Percentiles rank a stretch among this genome's conserved stretches.
Conservation (phyloP, 2,888 invertebrate species). For the Ommatoiulus sabulosus region DNA sequence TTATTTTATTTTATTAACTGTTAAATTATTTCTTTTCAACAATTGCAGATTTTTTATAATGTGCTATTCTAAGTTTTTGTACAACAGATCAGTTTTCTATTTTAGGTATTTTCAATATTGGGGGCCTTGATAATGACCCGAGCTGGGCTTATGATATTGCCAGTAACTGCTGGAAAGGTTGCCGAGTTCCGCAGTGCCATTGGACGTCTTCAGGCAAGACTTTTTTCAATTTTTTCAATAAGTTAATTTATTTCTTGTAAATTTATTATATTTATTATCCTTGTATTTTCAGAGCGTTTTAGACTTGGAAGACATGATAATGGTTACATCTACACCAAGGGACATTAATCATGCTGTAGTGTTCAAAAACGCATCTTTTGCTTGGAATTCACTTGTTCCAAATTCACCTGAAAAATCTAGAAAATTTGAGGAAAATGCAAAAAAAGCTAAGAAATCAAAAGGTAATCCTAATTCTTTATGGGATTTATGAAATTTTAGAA, state of each 20-base stretch:
- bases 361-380: slow-evolving; percentile 71
- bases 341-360: slow-evolving; percentile 70
- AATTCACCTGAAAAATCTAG: no score
- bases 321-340: slow-evolving; percentile 68
- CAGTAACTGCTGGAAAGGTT: slow-evolving; percentile 1
- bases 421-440: no score
- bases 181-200: slow-evolving; percentile 34
- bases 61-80: slow-evolving; percentile 26
- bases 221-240: slow-evolving; percentile 56
- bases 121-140: slow-evolving; percentile 2
- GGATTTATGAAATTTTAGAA: slow-evolving; percentile 57
- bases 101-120: slow-evolving; percentile 55
- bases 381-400: no score
- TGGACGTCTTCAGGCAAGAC: not conserved
- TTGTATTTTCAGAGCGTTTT: slow-evolving; percentile 66
- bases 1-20: no score
- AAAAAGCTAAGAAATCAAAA: no score
- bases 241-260: no score
- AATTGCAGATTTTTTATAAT: no score
- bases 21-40: no score
- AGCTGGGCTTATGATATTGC: not conserved
- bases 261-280: no score
- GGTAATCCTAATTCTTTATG: no score
- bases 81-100: slow-evolving; percentile 14
- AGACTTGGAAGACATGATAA: slow-evolving; percentile 69